Evolutionary conservation across 1,140 invertebrate species (phyloP), one percentile per base, ranked within the genome.

Genomic region (Nebria ingens): DNA sequence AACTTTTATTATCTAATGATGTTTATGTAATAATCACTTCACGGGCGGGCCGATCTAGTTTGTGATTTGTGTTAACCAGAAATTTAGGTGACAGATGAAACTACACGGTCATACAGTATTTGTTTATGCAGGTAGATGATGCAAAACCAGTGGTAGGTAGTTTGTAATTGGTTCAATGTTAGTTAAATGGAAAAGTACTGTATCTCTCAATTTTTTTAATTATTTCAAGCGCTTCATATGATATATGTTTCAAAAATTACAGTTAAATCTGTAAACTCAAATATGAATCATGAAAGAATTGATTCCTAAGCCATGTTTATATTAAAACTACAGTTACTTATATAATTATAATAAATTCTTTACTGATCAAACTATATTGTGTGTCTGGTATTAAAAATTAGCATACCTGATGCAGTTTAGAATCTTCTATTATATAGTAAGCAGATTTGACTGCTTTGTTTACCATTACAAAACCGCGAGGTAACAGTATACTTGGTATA

Each of bases 61-160:
- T 34, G n/a, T n/a, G n/a, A n/a, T n/a, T n/a, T n/a, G n/a, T n/a
- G n/a, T n/a, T n/a, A n/a, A 34, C 6, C 25, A 34, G 25, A 34
- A n/a, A 34, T 34, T 6, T 34, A 34, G 25, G 25, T 34, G 25
- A 34, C 25, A 34, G 25, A 17, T 45, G 15, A 9, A 12, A 45
- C 9, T 17, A 45, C 40, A 45, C 15, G 40, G 40, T 45, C 40
- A 45, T 11, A 17, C 17, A 11, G n/a, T n/a, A n/a, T n/a, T n/a
- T n/a, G n/a, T 12, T 45, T 45, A 45, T 45, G 40, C 40, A 45
- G 40, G 40, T 45, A 45, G 40, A 6, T 45, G 40, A 45, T 45
- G 40, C 4, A 45, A 45, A 11, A 9, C 25, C 6, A n/a, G 6
- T 6, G 25, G 6, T 34, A 6, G 6, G 25, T 9, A 34, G n/a